phyloP scores from a whole-genome alignment of 2,113 vertebrate genomes.

The Thamnaconus septentrionalis region DNA sequence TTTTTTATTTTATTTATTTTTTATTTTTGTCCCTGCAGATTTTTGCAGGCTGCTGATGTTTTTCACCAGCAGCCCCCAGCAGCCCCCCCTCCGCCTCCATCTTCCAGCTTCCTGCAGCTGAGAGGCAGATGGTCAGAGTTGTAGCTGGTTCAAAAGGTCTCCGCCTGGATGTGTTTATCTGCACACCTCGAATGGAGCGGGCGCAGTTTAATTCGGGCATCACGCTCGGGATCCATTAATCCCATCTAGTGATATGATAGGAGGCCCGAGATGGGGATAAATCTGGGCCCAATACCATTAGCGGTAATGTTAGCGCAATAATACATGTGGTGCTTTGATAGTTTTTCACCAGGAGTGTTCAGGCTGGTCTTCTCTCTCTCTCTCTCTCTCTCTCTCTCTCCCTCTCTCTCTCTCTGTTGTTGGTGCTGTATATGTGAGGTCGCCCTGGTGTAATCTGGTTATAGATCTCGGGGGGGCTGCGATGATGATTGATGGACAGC shows the following conservation, averaged over 20 bases:
- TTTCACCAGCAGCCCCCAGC: not conserved
- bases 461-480: constrained; percentile 19
- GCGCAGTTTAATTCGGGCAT: constrained; percentile 64
- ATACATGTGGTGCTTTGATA: constrained; percentile 40
- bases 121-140: constrained; percentile 63
- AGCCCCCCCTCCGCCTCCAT: too few species aligned
- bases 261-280: constrained; percentile 63
- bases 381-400: too few species aligned
- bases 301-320: constrained; percentile 50
- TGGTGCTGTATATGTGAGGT: constrained; percentile 19
- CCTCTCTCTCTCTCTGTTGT: constrained; percentile 4
- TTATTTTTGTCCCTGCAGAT: too few species aligned
- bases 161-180: constrained; percentile 55
- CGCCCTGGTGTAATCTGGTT: constrained; percentile 62
- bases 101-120: constrained; percentile 25
- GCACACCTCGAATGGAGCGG: constrained; percentile 37
- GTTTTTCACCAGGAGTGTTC: not conserved
- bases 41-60: constrained; percentile 13
- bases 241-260: constrained; percentile 68
- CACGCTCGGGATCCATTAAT: constrained; percentile 64
- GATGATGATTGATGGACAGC: constrained; percentile 47
- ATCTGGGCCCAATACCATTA: constrained; percentile 53
- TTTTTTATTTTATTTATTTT: too few species aligned
- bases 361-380: too few species aligned
- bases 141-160: constrained; percentile 53